These are phyloP conservation scores for Empidonax alnorum DNA, from an alignment of 2,113 vertebrate genomes.

Conservation along the genomic window DNA sequence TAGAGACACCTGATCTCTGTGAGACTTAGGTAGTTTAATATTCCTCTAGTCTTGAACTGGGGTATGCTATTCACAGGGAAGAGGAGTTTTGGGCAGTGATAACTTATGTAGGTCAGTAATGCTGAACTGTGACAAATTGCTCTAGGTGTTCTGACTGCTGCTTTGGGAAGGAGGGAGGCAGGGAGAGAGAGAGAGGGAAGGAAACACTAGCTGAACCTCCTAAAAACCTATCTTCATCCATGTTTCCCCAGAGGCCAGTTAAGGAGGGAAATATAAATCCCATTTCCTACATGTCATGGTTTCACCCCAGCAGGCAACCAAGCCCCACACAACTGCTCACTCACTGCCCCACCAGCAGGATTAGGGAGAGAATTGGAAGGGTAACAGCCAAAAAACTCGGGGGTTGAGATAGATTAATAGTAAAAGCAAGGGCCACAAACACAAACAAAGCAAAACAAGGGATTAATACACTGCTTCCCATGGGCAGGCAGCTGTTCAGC, in stretches of 20 bases:
- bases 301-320: not conserved
- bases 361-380: not conserved
- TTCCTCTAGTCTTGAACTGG: not conserved
- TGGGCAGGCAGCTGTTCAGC: not conserved
- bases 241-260: not conserved
- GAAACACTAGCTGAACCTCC: not conserved
- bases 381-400: not conserved
- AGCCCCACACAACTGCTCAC: fast-evolving
- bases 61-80: not conserved
- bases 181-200: not conserved
- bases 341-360: not conserved
- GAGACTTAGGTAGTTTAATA: not conserved
- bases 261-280: not conserved
- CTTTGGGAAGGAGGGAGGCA: not conserved
- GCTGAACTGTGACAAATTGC: not conserved
- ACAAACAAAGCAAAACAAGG: not conserved
- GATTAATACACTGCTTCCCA: not conserved
- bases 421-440: not conserved
- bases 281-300: not conserved
- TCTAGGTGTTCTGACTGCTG: not conserved
- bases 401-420: not conserved
- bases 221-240: not conserved
- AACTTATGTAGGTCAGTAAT: not conserved
- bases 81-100: not conserved
- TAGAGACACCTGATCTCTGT: not conserved